Base-by-base conservation (phyloP, 64 coral and sea anemone genomes). In the Actinia tenebrosa region DNA sequence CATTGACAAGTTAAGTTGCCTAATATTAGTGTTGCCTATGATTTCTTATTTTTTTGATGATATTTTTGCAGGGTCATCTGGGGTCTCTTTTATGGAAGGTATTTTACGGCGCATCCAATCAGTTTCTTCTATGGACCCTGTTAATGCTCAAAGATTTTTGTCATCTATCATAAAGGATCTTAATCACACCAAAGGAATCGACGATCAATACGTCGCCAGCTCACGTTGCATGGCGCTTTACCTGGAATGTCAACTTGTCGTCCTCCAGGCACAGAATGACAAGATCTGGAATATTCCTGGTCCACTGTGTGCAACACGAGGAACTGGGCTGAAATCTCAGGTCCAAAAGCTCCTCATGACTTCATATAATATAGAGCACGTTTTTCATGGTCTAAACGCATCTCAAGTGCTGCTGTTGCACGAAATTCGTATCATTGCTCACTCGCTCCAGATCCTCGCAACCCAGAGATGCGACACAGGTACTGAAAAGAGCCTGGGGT, bases 331-430 rank as follows among this genome's bases (percentile, higher is more conserved):
- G 0, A 89, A 86, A 63, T 86, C 91, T 23, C 10, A 95, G 17
- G 93, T 95, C 16, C 85, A 99, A 60, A 89, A 86, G n/a, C 88
- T 99, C 23, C 61, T 99, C 27, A 90, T 56, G 5, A 91, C 86
- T 20, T 95, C 97, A 45, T 99, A 99, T 71, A 90, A 90, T 42
- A 91, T 99, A 64, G 93, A 99, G 43, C 86, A 95, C n/a, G 77
- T 68, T 5, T 99, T 95, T 37, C 88, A 87, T 16, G 97, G 97
- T 14, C 86, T 96, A 43, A 93, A 59, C 78, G 80, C 84, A 7
- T 87, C 85, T 64, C 94, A 96, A 19, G 78, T 93, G 15, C 80
- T 95, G 69, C 45, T 91, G 11, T 75, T 99, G 53, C 85, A 87
- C 25, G 90, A 99, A 58, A 62, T 99, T 18, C 77, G 97, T 47